Evolutionary conservation across 2,797 vertebrate species (phyloP).

Genomic region (Acanthis flammea): DNA sequence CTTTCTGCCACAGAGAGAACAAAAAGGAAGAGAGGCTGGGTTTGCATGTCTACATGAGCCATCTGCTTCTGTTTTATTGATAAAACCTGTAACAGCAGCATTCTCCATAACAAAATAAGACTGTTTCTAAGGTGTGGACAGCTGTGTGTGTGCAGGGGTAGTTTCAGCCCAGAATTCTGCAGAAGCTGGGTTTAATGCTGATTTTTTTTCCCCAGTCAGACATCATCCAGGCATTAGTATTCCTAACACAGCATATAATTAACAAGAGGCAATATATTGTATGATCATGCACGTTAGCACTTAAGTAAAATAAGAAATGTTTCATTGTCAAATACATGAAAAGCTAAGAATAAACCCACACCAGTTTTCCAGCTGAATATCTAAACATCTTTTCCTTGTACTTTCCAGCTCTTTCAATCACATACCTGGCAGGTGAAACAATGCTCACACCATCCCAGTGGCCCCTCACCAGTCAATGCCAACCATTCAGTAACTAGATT

Average conservation of each 20-base stretch:
- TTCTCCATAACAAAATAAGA: slow-evolving; percentile 54
- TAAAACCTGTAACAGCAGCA: slow-evolving; percentile 55
- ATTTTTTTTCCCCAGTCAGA: background rate
- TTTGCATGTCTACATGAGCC: slow-evolving; percentile 71
- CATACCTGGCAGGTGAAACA: background rate
- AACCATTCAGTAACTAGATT: background rate
- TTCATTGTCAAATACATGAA: slow-evolving; percentile 52
- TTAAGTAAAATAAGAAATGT: slow-evolving; percentile 57
- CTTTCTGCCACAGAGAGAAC: slow-evolving; percentile 15
- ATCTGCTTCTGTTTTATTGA: slow-evolving; percentile 76
- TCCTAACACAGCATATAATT: slow-evolving; percentile 50
- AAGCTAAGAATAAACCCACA: slow-evolving; percentile 20
- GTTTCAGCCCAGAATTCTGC: slow-evolving; percentile 52
- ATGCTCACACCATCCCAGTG: background rate
- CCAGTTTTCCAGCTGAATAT: slow-evolving; percentile 25
- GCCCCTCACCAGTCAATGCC: background rate
- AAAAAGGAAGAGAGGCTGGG: background rate
- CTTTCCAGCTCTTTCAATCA: slow-evolving; percentile 1
- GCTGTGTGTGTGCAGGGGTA: background rate
- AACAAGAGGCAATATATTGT: slow-evolving; percentile 59
- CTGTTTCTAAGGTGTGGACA: slow-evolving; percentile 56
- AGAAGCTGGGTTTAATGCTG: slow-evolving; percentile 31
- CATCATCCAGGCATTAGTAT: slow-evolving; percentile 53
- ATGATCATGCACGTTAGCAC: slow-evolving; percentile 57
- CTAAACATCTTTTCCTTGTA: slow-evolving; percentile 21